Base-by-base conservation (phyloP, 1,140 invertebrate species). In the Zaprionus capensis region DNA sequence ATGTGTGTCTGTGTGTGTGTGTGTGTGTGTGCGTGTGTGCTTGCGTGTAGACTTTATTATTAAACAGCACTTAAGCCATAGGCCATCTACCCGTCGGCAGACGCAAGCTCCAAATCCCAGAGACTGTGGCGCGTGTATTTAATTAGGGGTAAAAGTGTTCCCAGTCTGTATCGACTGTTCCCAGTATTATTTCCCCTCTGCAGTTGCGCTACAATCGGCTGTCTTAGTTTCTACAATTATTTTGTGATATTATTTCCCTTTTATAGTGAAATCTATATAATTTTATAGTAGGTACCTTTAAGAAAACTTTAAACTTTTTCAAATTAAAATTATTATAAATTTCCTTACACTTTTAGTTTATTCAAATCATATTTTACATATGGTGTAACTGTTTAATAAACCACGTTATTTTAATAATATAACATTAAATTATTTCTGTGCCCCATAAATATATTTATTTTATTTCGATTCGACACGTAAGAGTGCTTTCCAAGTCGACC, bases 131-230 rank as follows among this genome's bases (percentile, higher is more conserved):
- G 24, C 46, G 20, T 53, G 11, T 76, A 28, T 66, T 66, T 56
- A 61, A 49, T 57, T 28, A 64, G 65, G 38, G 31, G 46, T 5
- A 62, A 2, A 15, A 46, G 36, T 67, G 81, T 80, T 68, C 76
- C 20, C 65, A 56, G 31, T 24, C 2, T 26, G 22, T n/a, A 3
- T 0, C 17, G 9, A 46, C 68, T 80, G 72, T 67, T 24, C 53
- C 81, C 77, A 83, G 73, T 80, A 71, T 77, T 12, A 1, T 7
- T 53, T 76, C 81, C 77, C 81, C 77, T 83, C 7, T 17, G 41
- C 7, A 70, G 28, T 14, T 28, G 20, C 76, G 44, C 80, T 71
- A 70, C 76, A 11, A 68, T 71, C 63, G 11, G 12, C 14, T 12
- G 1, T n/a, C 7, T 36, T 1, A 17, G 63, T n/a, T 26, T 56